A percentile compares a stretch with the other conserved stretches of the same genome.
Evolutionary conservation across 2,888 invertebrate species (phyloP).

Genomic region (Apamea monoglypha): DNA sequence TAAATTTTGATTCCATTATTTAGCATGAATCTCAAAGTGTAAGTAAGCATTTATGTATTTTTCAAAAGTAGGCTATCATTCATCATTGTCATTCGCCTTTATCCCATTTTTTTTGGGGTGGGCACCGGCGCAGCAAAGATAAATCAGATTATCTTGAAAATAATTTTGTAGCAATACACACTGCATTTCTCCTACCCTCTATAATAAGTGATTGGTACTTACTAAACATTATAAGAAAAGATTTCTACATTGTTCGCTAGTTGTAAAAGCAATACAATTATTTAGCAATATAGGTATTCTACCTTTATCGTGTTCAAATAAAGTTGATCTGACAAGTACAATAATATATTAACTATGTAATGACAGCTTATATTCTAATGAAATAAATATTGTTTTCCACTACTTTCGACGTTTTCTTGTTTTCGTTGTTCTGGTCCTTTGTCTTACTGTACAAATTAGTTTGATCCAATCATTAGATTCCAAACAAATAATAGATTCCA

Average conservation of each 20-base stretch:
- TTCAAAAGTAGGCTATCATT: neutral
- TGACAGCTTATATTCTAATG: slow-evolving; percentile 66
- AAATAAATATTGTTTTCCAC: slow-evolving; percentile 65
- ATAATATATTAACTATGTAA: slow-evolving; percentile 56
- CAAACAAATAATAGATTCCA: too few species aligned
- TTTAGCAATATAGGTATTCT: too few species aligned
- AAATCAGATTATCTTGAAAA: too few species aligned
- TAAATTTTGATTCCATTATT: neutral
- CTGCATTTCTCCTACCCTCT: slow-evolving; percentile 34
- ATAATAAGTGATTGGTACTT: slow-evolving; percentile 59
- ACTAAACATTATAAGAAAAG: slow-evolving; percentile 30
- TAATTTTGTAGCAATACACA: neutral
- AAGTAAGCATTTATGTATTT: slow-evolving; percentile 16
- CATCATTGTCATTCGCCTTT: neutral
- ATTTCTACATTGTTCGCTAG: slow-evolving; percentile 24
- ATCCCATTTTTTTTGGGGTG: neutral
- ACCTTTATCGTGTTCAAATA: slow-evolving; percentile 48
- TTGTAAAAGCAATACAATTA: slow-evolving; percentile 48
- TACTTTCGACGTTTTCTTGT: too few species aligned
- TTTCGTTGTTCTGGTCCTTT: neutral
- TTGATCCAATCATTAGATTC: too few species aligned
- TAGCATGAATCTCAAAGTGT: neutral
- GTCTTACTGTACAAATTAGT: neutral
- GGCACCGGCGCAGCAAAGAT: neutral
- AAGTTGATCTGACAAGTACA: slow-evolving; percentile 62